These are phyloP conservation scores for Pachymerium ferrugineum DNA, from an alignment of 2,888 invertebrate genomes.

Conservation along the genomic window DNA sequence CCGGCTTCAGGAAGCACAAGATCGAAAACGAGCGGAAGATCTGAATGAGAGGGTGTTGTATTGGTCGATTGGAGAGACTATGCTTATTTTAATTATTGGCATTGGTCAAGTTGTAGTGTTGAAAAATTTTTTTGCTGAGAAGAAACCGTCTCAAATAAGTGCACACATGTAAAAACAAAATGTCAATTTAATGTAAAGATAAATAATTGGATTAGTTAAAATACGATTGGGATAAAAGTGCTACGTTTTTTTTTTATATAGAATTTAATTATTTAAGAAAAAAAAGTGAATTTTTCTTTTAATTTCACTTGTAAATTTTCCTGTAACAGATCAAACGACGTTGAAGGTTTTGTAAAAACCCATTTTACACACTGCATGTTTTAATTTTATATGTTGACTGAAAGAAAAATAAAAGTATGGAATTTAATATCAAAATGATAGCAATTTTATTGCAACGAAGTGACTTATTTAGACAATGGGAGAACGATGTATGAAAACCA, in stretches of 20 bases:
- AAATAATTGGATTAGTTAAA: too few species aligned
- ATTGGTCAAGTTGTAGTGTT: constrained; percentile 84
- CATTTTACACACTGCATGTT: too few species aligned
- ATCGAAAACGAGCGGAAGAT: constrained; percentile 92
- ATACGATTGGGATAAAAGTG: too few species aligned
- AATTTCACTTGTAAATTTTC: not conserved
- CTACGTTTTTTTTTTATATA: too few species aligned
- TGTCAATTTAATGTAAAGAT: too few species aligned
- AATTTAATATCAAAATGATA: not conserved
- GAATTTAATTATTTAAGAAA: too few species aligned
- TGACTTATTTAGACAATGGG: not conserved
- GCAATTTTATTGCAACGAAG: not conserved
- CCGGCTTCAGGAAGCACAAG: constrained; percentile 86
- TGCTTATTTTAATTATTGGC: constrained; percentile 76
- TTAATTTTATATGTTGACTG: too few species aligned
- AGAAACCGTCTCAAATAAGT: constrained; percentile 49
- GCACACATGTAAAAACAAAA: constrained; percentile 15
- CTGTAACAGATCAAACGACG: not conserved
- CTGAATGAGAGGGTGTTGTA: constrained; percentile 86
- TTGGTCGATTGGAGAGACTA: constrained; percentile 88
- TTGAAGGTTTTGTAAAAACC: too few species aligned
- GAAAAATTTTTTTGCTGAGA: constrained; percentile 83
- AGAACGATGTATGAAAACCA: not conserved
- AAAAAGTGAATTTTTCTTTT: too few species aligned
- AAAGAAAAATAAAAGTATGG: too few species aligned